Conservation (phyloP, 2,113 vertebrate species). For the Murina feae region DNA sequence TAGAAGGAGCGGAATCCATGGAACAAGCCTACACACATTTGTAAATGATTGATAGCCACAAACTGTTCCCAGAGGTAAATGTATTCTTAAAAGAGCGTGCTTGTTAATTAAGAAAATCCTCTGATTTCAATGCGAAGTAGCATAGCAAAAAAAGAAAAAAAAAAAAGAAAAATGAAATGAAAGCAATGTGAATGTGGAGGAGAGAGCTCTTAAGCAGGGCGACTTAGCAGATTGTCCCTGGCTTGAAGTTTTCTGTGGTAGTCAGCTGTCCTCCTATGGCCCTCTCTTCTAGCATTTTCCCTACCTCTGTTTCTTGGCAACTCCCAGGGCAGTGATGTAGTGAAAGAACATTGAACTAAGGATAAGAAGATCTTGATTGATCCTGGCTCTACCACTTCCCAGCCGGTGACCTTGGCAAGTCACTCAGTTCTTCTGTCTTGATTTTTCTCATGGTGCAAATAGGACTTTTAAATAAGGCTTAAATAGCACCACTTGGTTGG, state of each 20-base stretch:
- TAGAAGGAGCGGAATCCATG: background rate
- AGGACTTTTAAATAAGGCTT: background rate
- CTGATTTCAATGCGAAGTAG: background rate
- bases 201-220: background rate
- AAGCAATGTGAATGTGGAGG: background rate
- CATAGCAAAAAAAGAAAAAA: background rate
- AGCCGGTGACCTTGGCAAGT: background rate
- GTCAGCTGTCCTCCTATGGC: background rate
- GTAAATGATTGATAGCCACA: background rate
- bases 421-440: background rate
- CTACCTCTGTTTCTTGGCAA: background rate
- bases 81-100: background rate
- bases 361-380: background rate
- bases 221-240: background rate
- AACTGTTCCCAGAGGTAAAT: background rate
- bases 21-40: background rate
- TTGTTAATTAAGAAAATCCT: constrained; percentile 30
- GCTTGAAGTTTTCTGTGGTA: background rate
- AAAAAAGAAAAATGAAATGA: background rate
- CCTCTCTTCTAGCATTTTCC: background rate
- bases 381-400: background rate
- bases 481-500: background rate
- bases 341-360: background rate
- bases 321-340: background rate
- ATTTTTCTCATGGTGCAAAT: background rate